Percentiles rank a stretch among this genome's conserved stretches.
These are phyloP conservation scores for Poecilobothrus nobilitatus DNA, from an alignment of 2,888 invertebrate genomes.

Conservation along the genomic window DNA sequence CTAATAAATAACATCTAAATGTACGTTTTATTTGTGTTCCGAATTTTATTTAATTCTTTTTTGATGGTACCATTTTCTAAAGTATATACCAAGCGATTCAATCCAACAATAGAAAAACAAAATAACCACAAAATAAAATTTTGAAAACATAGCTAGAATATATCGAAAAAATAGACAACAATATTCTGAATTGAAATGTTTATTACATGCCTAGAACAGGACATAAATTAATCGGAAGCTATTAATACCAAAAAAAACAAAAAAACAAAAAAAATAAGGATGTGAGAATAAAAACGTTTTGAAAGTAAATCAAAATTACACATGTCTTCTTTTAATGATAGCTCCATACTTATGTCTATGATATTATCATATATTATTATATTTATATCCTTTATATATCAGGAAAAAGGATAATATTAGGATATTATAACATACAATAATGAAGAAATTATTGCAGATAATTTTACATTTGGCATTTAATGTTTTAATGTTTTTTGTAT, in stretches of 20 bases:
- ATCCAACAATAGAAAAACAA: not conserved
- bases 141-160: not conserved
- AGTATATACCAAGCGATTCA: no score
- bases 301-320: not conserved
- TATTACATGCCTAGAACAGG: not conserved
- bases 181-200: not conserved
- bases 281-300: not conserved
- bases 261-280: no score
- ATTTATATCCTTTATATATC: no score
- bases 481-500: no score
- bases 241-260: not conserved
- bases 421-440: no score
- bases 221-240: constrained; percentile 3
- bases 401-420: no score
- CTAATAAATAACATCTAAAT: not conserved
- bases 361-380: no score
- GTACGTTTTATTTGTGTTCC: not conserved
- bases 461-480: no score
- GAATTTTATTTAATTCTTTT: not conserved
- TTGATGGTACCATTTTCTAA: not conserved
- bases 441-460: no score
- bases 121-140: not conserved
- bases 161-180: not conserved
- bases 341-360: no score
- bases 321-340: not conserved